Evolutionary conservation across 2,113 vertebrate genomes (phyloP), one percentile per base, ranked within the genome.

Genomic region (Panthera uncia): DNA sequence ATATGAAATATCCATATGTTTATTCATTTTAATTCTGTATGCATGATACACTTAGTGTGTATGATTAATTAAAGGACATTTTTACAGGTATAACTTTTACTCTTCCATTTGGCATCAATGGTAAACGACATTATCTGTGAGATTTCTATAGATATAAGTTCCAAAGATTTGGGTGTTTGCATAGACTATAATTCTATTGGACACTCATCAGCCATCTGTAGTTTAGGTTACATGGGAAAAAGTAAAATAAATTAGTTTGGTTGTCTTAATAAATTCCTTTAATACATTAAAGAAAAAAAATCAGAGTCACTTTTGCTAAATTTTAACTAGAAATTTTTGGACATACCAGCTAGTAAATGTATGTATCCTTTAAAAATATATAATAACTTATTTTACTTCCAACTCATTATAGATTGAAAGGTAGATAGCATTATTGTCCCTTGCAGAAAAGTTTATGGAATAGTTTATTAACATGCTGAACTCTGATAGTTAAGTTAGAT

Each of bases 1-100:
- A 33, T 36, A 65, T 89, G n/a, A 95, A 97, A 96, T 68, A 57
- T 38, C 74, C 69, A 55, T 68, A 84, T 89, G 55, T 25, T 45
- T 96, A 94, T 96, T 91, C 8, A 90, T 76, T 96, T 86, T 65
- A 95, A 96, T 87, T n/a, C 14, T 33, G 96, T 94, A 16, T 69
- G 33, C 38, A 6, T 38, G 68, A 41, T 73, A 80, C 1, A 16
- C 9, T 5, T 63, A 93, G 74, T 50, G n/a, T 73, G 0, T 78
- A 9, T 65, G 61, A 81, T 94, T 92, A 93, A 63, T 96, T 83
- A 92, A 91, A 89, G 45, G 14, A 81, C 9, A 74, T 27, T 89
- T 0, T 94, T 97, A 91, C 7, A 11, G 73, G 95, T 89, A 29
- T 0, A 3, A 63, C 13, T 15, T 66, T 23, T 52, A 61, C n/a